Conservation (phyloP, 2,797 vertebrate species). For the Arrhamphus sclerolepis region DNA sequence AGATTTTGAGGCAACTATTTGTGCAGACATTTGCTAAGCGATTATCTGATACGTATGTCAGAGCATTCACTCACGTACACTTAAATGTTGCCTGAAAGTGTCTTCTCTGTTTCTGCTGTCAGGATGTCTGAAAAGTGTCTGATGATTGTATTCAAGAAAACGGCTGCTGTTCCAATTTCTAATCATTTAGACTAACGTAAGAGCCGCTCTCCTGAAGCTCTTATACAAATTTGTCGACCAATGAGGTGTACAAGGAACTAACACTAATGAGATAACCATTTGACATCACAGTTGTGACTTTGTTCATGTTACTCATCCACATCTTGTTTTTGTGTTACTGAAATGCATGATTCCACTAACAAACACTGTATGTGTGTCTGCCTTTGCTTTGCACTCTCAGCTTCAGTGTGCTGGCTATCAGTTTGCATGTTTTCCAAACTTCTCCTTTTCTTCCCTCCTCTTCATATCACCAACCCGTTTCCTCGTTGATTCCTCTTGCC, state of each 20-base stretch:
- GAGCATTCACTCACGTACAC: constrained; percentile 1
- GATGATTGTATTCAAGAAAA: too few species aligned
- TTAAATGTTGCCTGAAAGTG: not conserved
- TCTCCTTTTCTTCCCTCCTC: constrained; percentile 20
- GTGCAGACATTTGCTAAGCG: too few species aligned
- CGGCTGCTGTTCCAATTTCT: too few species aligned
- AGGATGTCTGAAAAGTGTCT: not conserved
- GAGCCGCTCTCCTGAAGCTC: constrained; percentile 9
- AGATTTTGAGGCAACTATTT: not conserved
- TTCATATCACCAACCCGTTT: constrained; percentile 64
- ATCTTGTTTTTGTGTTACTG: constrained; percentile 20
- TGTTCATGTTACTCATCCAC: constrained; percentile 11
- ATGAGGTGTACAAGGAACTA: constrained; percentile 1
- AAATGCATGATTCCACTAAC: constrained; percentile 34
- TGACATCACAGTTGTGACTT: constrained; percentile 9
- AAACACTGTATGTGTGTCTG: constrained; percentile 20
- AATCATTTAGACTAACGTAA: too few species aligned
- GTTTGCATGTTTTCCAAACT: constrained; percentile 47
- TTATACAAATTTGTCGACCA: constrained; percentile 11
- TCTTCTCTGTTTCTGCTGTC: constrained; percentile 17
- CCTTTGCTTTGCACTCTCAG: constrained; percentile 11
- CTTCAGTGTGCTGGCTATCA: constrained; percentile 25
- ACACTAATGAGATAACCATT: constrained; percentile 4
- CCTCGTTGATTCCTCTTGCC: constrained; percentile 68
- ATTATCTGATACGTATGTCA: not conserved